Evolutionary conservation across 1,140 invertebrate species (phyloP).

Genomic region (Helicoverpa armigera): DNA sequence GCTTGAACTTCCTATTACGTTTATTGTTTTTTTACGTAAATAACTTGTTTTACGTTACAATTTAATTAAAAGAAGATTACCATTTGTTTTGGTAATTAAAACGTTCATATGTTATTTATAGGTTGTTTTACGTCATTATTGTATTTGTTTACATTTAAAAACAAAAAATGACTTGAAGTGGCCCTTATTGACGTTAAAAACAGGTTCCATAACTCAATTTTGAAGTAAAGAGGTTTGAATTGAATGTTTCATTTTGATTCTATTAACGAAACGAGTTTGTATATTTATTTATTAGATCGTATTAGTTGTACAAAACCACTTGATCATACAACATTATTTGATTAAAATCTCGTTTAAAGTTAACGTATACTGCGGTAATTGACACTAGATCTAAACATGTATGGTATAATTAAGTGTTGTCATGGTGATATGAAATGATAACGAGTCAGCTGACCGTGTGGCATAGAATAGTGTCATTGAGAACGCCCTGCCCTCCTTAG

Average conservation of each 20-base stretch:
- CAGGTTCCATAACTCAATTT: too few relatives aligned
- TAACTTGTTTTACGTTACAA: not conserved
- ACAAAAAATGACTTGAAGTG: too few relatives aligned
- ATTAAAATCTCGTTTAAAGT: conserved; percentile 2
- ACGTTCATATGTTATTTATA: not conserved
- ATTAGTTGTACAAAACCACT: not conserved
- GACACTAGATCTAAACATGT: conserved; percentile 29
- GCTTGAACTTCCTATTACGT: not conserved
- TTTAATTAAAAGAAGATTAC: not conserved
- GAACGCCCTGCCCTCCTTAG: conserved; percentile 75
- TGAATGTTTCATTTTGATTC: too few relatives aligned
- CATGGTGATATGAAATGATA: conserved; percentile 65
- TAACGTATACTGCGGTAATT: conserved; percentile 22
- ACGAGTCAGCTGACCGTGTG: conserved; percentile 67
- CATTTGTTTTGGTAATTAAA: not conserved
- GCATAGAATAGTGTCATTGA: conserved; percentile 74
- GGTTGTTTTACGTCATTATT: not conserved
- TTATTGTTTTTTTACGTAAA: not conserved
- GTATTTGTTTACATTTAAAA: not conserved
- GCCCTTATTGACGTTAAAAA: too few relatives aligned
- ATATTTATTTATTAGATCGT: too few relatives aligned
- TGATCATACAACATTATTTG: not conserved
- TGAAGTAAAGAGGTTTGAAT: too few relatives aligned
- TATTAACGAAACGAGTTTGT: too few relatives aligned
- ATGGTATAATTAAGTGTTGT: conserved; percentile 35